Evolutionary conservation across 2,888 invertebrate species (phyloP), one percentile per base, ranked within the genome.

Genomic region (Keiferia lycopersicella): DNA sequence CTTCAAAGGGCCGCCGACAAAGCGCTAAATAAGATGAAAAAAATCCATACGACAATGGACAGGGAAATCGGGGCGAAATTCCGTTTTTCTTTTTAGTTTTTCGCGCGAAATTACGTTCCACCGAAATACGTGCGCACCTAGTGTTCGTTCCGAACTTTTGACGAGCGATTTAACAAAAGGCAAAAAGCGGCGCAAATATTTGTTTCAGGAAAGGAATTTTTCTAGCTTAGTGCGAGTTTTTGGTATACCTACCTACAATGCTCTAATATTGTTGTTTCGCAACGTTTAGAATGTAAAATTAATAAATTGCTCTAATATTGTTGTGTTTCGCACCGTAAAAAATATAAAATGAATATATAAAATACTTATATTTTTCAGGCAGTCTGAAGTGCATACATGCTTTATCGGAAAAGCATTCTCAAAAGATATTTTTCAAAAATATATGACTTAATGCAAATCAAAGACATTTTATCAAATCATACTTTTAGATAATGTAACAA

Each of bases 21-120:
- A 91, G 90, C 87, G 87, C 86, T 88, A 90, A 91, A 91, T 91
- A 91, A 91, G 89, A 90, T 87, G 91, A 89, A 88, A 90, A 83
- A 85, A 83, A 86, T 79, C 84, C 76, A 81, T 85, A 86, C 88
- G 88, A 88, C 88, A 91, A 88, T 87, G 87, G 83, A 79, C 85
- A 83, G 85, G 86, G 82, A 89, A 91, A 90, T 88, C 86, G 87
- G 83, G 81, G 81, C 77, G 77, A 80, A 62, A 82, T 82, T 82
- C 86, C 80, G 77, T 80, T 73, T 75, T 82, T 80, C 80, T 79
- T 82, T 85, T 85, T 81, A 83, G 84, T 82, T 84, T 84, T 79
- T 77, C 73, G 75, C 73, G 73, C 69, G 74, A 81, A 77, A 83
- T 86, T 82, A 75, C 80, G 74, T 82, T 81, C 71, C 70, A 71